Base-by-base conservation (phyloP, 30 jellyfish, hydroid and myxozoan species). In the Pelagia noctiluca region DNA sequence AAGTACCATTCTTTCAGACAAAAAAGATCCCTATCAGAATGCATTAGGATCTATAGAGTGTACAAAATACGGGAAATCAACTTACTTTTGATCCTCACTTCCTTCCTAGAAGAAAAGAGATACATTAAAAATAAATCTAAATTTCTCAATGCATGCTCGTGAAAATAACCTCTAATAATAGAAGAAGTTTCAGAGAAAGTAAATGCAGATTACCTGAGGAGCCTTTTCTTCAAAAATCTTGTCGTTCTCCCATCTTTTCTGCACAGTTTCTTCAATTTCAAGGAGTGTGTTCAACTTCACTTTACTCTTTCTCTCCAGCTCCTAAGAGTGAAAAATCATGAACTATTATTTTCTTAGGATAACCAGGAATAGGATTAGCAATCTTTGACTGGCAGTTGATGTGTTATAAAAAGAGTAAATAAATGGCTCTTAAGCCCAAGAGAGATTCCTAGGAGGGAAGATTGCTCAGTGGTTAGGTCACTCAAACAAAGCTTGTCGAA, bases 271-370 rank as follows among this genome's bases (percentile, higher is more conserved):
- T 69, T 93, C 98, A 34, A 93, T 86, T 48, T 93, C 98, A 65
- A 87, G 88, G n/a, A 93, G 88, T 13, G 94, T 63, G 60, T 93
- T 93, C 19, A 93, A 63, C 61, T 93, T 93, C 63, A 87, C 97
- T 65, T 93, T 88, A 68, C 98, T 93, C 65, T 93, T 93, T 61
- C 98, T 67, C 71, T 93, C 98, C 57, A 93, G 82, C 67, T 93
- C 97, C 98, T 93, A 28, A 19, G 50, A 57, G n/a, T 3, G 5
- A 5, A 2, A 23, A 11, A 32, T 35, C 29, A 8, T 13, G 5
- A 1, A 31, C 12, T 12, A 3, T 69, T 0, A 66, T 66, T 30
- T 3, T n/a, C n/a, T n/a, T n/a, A n/a, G n/a, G n/a, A n/a, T n/a
- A n/a, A n/a, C n/a, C n/a, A n/a, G n/a, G n/a, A n/a, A n/a, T n/a